phyloP scores from a whole-genome alignment of 2,888 invertebrate species.

The Gnatocerus cornutus region DNA sequence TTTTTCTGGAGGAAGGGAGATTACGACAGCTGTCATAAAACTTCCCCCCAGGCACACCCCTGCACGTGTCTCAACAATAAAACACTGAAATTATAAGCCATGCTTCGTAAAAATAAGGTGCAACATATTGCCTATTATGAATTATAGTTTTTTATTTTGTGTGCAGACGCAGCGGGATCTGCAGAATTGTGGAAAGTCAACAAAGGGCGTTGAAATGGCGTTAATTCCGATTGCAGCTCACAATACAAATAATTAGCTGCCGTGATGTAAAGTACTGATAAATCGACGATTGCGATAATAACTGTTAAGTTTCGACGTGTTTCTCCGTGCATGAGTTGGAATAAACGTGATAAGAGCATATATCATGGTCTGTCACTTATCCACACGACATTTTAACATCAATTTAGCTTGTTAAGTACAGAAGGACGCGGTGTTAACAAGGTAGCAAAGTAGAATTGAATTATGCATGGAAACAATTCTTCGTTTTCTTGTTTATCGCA shows the following conservation, averaged over 20 bases:
- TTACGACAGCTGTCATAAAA: conserved; percentile 52
- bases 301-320: conserved; percentile 9
- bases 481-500: conserved; percentile 31
- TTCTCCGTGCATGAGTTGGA: conserved; percentile 18
- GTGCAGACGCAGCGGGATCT: conserved; percentile 16
- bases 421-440: conserved; percentile 51
- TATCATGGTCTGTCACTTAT: conserved; percentile 51
- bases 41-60: conserved; percentile 49
- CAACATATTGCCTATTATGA: conserved; percentile 47
- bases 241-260: neutral
- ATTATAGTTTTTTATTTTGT: conserved; percentile 35
- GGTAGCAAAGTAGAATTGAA: conserved; percentile 36
- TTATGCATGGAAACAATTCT: conserved; percentile 31
- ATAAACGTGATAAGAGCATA: conserved; percentile 47
- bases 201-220: conserved; percentile 16
- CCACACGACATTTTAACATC: conserved; percentile 58
- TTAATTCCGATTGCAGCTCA: conserved; percentile 12
- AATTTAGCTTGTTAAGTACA: conserved; percentile 55
- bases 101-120: conserved; percentile 41
- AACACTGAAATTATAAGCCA: conserved; percentile 52
- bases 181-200: conserved; percentile 29
- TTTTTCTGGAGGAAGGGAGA: conserved; percentile 21
- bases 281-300: conserved; percentile 12
- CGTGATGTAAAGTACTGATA: neutral
- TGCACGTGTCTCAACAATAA: conserved; percentile 54